These are phyloP conservation scores for Apamea sordens DNA, from an alignment of 2,888 invertebrate genomes.

Conservation along the genomic window DNA sequence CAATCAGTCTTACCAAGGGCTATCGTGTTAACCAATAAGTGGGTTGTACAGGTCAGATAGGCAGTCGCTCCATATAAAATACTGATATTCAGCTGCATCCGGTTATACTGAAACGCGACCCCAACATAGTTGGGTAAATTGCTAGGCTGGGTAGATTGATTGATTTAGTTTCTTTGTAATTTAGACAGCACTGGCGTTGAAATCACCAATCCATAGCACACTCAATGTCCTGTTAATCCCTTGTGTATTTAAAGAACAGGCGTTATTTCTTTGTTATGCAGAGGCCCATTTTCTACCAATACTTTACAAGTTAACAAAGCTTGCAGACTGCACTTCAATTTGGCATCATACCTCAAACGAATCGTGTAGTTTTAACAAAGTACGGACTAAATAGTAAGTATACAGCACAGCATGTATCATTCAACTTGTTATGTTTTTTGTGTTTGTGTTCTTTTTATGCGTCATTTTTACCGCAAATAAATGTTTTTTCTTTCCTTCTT, in stretches of 20 bases:
- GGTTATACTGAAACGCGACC: background rate
- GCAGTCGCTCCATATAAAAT: background rate
- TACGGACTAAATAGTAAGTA: background rate
- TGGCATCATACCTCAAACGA: background rate
- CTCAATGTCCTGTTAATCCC: no score
- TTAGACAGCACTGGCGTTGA: no score
- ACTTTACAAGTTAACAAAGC: background rate
- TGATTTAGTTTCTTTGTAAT: no score
- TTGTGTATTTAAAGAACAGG: no score
- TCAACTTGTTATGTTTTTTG: no score
- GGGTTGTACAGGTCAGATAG: background rate
- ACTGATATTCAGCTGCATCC: background rate
- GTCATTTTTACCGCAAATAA: no score
- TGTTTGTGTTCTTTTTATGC: no score
- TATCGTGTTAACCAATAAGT: background rate
- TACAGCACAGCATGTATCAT: background rate
- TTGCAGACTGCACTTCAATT: background rate
- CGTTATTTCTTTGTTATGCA: no score
- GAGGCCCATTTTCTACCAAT: background rate
- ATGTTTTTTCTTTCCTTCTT: no score
- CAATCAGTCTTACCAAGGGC: no score
- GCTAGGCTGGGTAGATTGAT: no score
- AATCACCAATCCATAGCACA: no score
- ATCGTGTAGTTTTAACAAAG: background rate
- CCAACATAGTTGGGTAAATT: background rate